Evolutionary conservation across 2,888 invertebrate genomes (phyloP), one percentile per base, ranked within the genome.

Genomic region (Marasmarcha lunaedactyla): DNA sequence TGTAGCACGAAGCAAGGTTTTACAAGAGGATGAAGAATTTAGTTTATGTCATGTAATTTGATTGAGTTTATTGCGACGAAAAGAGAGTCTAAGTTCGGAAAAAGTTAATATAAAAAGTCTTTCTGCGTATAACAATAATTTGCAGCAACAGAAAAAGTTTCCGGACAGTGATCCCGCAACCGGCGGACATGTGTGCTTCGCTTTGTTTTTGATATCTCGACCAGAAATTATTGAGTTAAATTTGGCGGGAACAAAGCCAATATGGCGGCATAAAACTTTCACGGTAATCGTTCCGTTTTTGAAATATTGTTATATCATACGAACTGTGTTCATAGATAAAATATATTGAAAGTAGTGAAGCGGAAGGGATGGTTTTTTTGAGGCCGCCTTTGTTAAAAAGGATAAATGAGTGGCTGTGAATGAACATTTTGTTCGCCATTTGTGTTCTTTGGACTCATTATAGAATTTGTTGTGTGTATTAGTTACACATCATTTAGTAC

Each of bases 91-190:
- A n/a, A n/a, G n/a, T n/a, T n/a, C n/a, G n/a, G n/a, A n/a, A n/a
- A n/a, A n/a, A n/a, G n/a, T n/a, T n/a, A n/a, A n/a, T n/a, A n/a
- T n/a, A n/a, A n/a, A n/a, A n/a, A n/a, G n/a, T n/a, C n/a, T n/a
- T n/a, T n/a, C n/a, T n/a, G n/a, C n/a, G n/a, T n/a, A n/a, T n/a
- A n/a, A n/a, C n/a, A n/a, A n/a, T n/a, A n/a, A n/a, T n/a, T n/a
- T n/a, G n/a, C n/a, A 60, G 62, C 62, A 63, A 57, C 58, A 59
- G 53, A 53, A 58, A 63, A 60, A 53, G 55, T 60, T 59, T 60
- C 60, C 66, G 57, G 48, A n/a, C 36, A 34, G 12, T 39, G 47
- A 40, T 46, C 33, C 37, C 30, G n/a, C 10, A 30, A n/a, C n/a
- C n/a, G 10, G 6, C 2, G n/a, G n/a, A 11, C 14, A 7, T 33